Evolutionary conservation across 2,888 invertebrate genomes (phyloP), one percentile per base, ranked within the genome.

Genomic region (Tanypteryx hageni): DNA sequence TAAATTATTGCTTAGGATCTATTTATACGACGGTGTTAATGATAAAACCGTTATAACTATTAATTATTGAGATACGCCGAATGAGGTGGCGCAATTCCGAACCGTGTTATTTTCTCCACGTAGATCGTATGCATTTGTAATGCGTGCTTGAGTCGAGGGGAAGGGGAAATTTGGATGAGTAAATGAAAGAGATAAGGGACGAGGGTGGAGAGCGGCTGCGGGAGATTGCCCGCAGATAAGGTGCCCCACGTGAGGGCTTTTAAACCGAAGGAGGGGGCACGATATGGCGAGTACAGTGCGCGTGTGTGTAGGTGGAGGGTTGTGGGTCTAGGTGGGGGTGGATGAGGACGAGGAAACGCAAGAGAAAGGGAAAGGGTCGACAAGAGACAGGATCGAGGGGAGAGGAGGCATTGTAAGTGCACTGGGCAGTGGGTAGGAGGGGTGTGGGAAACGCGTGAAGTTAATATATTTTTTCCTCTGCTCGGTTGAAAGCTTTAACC

Each of bases 211-310:
- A 91, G 56, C 5, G 64, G 58, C 64, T 27, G 76, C 56, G 64
- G 57, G 92, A 91, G 84, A 84, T 81, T 84, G 85, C 44, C 91
- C 83, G 92, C 89, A 91, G 92, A 76, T 76, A 76, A 76, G 76
- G 22, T 27, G 27, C 22, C 76, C 76, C 76, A 27, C 10, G 8
- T 22, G 76, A 76, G 76, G 27, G 76, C 76, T 76, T 76, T 76
- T 76, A 76, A 76, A 76, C 44, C 44, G 44, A 5, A 44, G 44
- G 44, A 44, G 44, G 5, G 44, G 5, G 44, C 44, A 76, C 22
- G 22, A 76, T 76, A 76, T 76, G 76, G 76, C 27, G 76, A 7
- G 76, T 13, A 76, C 22, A 27, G 76, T 27, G 27, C 10, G 27
- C 76, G 44, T 76, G 18, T 27, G 76, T 61, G 61, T 61, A 18